Percentiles rank a stretch among this genome's conserved stretches.
phyloP scores from a whole-genome alignment of 92 coral and sea anemone genomes.

The Virgularia gustaviana region DNA sequence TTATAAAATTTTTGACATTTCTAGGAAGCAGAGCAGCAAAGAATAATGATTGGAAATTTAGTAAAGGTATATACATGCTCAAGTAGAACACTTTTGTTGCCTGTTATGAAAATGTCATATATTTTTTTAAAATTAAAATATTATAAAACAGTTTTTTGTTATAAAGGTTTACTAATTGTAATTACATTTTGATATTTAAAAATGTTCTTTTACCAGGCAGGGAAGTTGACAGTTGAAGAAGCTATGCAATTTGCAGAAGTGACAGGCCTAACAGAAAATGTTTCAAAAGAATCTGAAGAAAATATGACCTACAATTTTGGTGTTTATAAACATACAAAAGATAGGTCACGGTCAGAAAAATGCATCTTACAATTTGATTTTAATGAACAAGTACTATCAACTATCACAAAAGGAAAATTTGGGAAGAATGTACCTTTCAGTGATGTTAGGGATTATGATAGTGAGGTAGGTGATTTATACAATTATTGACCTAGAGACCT shows the following conservation, averaged over 20 bases:
- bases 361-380: conserved; percentile 92
- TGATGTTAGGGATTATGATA: conserved; percentile 81
- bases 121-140: background rate
- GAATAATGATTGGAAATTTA: conserved; percentile 78
- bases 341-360: conserved; percentile 71
- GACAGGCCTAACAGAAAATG: conserved; percentile 61
- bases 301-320: conserved; percentile 96
- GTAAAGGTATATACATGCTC: conserved; percentile 67
- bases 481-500: background rate
- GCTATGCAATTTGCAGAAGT: conserved; percentile 89
- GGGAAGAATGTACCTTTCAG: conserved; percentile 77
- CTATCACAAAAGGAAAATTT: conserved; percentile 82
- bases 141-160: background rate
- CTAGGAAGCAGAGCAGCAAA: conserved; percentile 90
- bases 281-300: conserved; percentile 55
- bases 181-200: background rate
- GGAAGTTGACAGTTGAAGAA: conserved; percentile 77
- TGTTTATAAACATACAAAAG: conserved; percentile 82
- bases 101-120: background rate
- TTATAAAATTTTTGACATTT: background rate
- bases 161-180: background rate
- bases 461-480: conserved; percentile 97
- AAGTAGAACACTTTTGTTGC: background rate
- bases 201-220: conserved; percentile 51
- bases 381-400: conserved; percentile 86